Conservation (phyloP, 2,888 invertebrate species). For the Therioaphis trifolii region DNA sequence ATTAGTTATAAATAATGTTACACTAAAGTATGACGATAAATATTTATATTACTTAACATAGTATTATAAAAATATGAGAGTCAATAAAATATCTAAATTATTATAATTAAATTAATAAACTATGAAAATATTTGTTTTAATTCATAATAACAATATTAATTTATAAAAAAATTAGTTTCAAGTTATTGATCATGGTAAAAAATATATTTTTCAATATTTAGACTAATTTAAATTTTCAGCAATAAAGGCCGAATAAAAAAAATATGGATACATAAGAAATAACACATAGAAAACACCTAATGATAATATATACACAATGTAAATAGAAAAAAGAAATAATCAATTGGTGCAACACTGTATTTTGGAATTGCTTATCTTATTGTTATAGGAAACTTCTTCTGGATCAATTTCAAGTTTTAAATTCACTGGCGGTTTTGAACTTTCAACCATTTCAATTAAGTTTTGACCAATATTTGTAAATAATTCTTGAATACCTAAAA, state of each 20-base stretch:
- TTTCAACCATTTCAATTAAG: slow-evolving; percentile 50
- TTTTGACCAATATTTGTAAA: slow-evolving; percentile 69
- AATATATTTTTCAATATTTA: no score
- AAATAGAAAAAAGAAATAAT: slow-evolving; percentile 1
- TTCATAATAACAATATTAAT: background rate
- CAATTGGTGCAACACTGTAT: slow-evolving; percentile 45
- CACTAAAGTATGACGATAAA: no score
- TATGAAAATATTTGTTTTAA: background rate
- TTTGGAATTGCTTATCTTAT: slow-evolving; percentile 32
- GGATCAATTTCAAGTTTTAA: slow-evolving; percentile 59
- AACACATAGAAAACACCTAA: no score
- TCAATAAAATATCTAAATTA: background rate
- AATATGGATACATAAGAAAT: no score
- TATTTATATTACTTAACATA: no score
- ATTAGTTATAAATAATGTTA: no score
- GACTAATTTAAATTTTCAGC: no score
- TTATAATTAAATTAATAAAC: no score
- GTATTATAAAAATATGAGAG: background rate
- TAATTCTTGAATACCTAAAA: slow-evolving; percentile 77
- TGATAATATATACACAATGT: background rate
- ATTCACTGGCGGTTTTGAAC: slow-evolving; percentile 38
- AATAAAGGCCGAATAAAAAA: no score
- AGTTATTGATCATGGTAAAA: no score
- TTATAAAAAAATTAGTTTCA: no score
- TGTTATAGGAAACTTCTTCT: slow-evolving; percentile 31